These are phyloP conservation scores for Agrochola lota DNA, from an alignment of 2,888 invertebrate species.

Conservation along the genomic window DNA sequence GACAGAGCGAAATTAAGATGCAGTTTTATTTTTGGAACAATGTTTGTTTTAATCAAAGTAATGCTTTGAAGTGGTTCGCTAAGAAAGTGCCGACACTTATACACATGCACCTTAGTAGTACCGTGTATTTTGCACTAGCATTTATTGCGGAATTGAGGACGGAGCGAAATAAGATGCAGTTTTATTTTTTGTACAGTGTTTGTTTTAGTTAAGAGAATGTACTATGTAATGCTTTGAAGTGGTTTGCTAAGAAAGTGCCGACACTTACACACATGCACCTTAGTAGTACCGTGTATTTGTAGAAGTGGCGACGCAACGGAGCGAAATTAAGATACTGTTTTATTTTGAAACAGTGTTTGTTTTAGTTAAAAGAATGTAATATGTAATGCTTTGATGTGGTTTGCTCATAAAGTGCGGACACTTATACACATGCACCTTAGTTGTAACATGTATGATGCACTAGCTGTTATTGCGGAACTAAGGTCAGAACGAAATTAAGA, in stretches of 20 bases:
- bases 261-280: conserved; percentile 1
- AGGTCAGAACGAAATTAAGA: too few species aligned
- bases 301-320: too few species aligned
- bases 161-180: neutral
- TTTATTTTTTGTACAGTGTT: conserved; percentile 5
- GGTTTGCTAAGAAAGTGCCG: conserved; percentile 8
- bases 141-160: neutral
- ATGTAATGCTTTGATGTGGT: neutral
- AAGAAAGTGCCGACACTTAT: neutral
- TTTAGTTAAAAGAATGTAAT: conserved; percentile 8
- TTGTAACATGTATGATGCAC: neutral
- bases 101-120: neutral
- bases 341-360: conserved; percentile 12
- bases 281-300: too few species aligned
- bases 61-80: neutral
- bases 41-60: neutral
- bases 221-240: too few species aligned
- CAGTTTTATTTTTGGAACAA: conserved; percentile 10
- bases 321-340: neutral
- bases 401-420: conserved; percentile 6
- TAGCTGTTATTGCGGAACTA: neutral
- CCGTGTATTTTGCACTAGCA: neutral
- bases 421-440: neutral
- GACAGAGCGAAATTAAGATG: neutral
- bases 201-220: too few species aligned